These are phyloP conservation scores for Phortica okadai DNA, from an alignment of 2,888 invertebrate species.

Conservation along the genomic window DNA sequence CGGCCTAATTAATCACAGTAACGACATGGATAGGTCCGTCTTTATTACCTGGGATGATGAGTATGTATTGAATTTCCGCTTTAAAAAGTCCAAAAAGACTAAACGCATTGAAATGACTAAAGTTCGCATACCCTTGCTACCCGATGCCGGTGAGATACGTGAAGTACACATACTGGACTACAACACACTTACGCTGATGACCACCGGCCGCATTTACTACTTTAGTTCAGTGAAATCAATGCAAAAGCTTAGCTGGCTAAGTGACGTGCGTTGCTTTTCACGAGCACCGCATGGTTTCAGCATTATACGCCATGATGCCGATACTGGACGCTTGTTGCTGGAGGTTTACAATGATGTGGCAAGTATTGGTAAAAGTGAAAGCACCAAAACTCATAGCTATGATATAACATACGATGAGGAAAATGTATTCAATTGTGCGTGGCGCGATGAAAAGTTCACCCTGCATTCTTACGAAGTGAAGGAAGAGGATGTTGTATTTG, in stretches of 20 bases:
- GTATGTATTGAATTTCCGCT: slow-evolving; percentile 71
- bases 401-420: slow-evolving; percentile 72
- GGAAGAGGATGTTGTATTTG: slow-evolving; percentile 59
- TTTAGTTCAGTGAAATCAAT: slow-evolving; percentile 73
- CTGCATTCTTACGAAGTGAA: slow-evolving; percentile 58
- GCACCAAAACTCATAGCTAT: slow-evolving; percentile 57
- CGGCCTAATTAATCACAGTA: slow-evolving; percentile 69
- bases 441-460: slow-evolving; percentile 65
- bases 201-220: slow-evolving; percentile 69
- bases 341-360: slow-evolving; percentile 69
- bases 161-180: slow-evolving; percentile 70
- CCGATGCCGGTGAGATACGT: slow-evolving; percentile 45
- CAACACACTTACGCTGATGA: slow-evolving; percentile 70
- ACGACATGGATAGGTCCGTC: slow-evolving; percentile 65
- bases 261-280: slow-evolving; percentile 65
- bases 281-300: slow-evolving; percentile 63
- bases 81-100: slow-evolving; percentile 62
- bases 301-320: slow-evolving; percentile 60
- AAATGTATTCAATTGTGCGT: slow-evolving; percentile 70
- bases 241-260: slow-evolving; percentile 66
- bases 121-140: slow-evolving; percentile 61
- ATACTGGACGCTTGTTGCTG: slow-evolving; percentile 54
- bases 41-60: slow-evolving; percentile 74
- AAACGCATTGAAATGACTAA: slow-evolving; percentile 60
- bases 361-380: slow-evolving; percentile 57